These are phyloP conservation scores for Crotalus adamanteus DNA, from an alignment of 2,797 vertebrate species.

Conservation along the genomic window DNA sequence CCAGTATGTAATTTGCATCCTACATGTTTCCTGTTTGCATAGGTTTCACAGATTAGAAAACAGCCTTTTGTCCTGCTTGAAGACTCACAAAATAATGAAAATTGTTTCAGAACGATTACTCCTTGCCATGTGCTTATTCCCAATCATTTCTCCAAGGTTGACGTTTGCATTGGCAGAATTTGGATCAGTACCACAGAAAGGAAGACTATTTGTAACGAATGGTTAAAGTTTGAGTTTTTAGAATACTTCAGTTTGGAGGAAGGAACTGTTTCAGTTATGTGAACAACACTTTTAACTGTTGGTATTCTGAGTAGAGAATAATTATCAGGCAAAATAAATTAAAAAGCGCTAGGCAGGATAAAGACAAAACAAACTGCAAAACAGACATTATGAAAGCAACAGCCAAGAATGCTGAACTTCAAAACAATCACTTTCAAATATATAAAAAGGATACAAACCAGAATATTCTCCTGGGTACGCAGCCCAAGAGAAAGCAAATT, in stretches of 20 bases:
- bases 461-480: constrained; percentile 88
- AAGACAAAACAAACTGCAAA: constrained; percentile 53
- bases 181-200: not conserved
- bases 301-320: not conserved
- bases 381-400: constrained; percentile 64
- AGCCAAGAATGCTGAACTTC: constrained; percentile 65
- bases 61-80: not conserved
- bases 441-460: constrained; percentile 86
- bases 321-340: constrained; percentile 22
- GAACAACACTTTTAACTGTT: constrained; percentile 29
- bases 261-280: constrained; percentile 25
- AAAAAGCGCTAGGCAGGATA: constrained; percentile 50
- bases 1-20: not conserved
- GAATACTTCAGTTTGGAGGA: constrained; percentile 24
- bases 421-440: constrained; percentile 62
- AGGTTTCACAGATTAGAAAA: not conserved
- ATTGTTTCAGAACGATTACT: not conserved
- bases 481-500: constrained; percentile 78
- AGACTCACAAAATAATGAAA: not conserved
- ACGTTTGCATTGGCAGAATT: not conserved
- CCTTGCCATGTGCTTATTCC: not conserved
- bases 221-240: not conserved
- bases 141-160: not conserved
- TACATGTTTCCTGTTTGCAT: not conserved
- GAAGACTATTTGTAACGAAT: not conserved